Conservation (phyloP, 2,797 vertebrate genomes). For the Centropyge bicolor region DNA sequence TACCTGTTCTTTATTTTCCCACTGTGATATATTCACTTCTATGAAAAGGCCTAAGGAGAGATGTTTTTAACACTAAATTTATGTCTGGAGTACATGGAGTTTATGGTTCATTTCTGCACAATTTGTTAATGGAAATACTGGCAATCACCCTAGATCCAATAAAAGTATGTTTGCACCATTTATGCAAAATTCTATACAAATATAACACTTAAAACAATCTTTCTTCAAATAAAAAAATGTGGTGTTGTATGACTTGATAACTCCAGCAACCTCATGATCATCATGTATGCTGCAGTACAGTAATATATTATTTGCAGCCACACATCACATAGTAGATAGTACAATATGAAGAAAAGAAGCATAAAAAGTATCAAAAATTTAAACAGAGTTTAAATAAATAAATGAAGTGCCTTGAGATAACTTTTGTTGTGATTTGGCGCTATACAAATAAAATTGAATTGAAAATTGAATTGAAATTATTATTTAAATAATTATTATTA, state of each 20-base stretch:
- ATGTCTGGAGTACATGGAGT: background rate
- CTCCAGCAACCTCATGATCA: background rate
- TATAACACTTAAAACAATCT: background rate
- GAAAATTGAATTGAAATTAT: too few species aligned
- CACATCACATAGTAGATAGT: background rate
- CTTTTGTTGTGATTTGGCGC: too few species aligned
- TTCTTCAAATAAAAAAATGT: background rate
- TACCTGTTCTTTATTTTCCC: background rate
- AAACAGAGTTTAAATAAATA: too few species aligned
- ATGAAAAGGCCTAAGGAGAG: background rate
- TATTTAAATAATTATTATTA: too few species aligned
- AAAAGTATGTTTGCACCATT: background rate
- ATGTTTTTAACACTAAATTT: too few species aligned
- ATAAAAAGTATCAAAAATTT: too few species aligned
- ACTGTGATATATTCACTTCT: background rate
- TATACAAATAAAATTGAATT: too few species aligned
- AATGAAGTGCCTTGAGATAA: too few species aligned
- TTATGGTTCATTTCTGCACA: background rate
- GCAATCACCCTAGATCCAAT: background rate
- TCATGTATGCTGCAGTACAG: background rate
- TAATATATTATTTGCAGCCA: background rate
- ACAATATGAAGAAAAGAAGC: too few species aligned
- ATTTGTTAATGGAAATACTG: background rate
- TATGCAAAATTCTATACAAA: background rate
- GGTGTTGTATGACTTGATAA: background rate